A percentile compares a stretch with the other conserved stretches of the same genome.
These are phyloP conservation scores for Notarius lentiginosus DNA, from an alignment of 2,113 vertebrate genomes.

Conservation along the genomic window DNA sequence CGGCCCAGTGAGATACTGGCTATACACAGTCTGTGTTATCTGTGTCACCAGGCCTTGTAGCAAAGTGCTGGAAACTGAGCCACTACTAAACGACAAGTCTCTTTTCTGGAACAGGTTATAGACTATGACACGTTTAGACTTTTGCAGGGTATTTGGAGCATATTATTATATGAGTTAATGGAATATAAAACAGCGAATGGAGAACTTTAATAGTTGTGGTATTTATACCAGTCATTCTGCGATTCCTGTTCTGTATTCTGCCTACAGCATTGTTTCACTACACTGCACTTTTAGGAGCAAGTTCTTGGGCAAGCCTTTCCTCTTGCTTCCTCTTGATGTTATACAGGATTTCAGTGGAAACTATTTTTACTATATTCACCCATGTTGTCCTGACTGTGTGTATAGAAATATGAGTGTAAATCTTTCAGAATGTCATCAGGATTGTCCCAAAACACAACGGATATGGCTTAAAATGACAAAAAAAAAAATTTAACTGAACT, in stretches of 20 bases:
- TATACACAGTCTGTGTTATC: not conserved
- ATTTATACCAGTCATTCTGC: not conserved
- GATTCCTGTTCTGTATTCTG: not conserved
- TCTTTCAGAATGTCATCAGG: not conserved
- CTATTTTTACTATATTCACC: not conserved
- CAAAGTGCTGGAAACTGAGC: not conserved
- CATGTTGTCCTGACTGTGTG: not conserved
- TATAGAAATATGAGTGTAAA: not conserved
- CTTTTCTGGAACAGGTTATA: not conserved
- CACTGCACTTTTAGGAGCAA: not conserved
- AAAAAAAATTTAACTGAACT: not conserved
- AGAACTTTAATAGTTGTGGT: constrained; percentile 6
- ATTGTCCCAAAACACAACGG: not conserved
- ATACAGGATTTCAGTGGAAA: not conserved
- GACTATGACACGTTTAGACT: not conserved
- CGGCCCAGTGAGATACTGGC: too few species aligned
- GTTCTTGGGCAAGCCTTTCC: not conserved
- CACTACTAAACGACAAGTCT: not conserved
- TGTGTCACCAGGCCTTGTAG: not conserved
- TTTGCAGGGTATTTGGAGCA: not conserved
- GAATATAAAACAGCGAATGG: not conserved
- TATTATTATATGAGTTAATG: constrained; percentile 8
- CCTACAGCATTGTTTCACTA: not conserved
- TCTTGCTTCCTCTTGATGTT: not conserved
- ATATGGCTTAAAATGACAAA: not conserved